Conservation (phyloP, 2,888 invertebrate species). For the Nysson spinosus region DNA sequence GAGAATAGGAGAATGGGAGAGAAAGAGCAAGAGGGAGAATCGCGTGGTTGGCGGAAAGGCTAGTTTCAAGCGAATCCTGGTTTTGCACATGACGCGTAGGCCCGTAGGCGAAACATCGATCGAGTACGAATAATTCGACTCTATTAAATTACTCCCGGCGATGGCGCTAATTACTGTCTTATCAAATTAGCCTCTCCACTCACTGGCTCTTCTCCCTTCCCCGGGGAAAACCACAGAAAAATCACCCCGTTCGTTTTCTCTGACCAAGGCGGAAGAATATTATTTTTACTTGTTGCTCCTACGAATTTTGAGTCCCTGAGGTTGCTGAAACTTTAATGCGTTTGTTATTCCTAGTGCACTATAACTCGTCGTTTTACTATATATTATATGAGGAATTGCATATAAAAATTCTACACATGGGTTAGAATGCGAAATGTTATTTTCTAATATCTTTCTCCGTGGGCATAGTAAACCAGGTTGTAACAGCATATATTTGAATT, state of each 20-base stretch:
- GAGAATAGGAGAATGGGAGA: no score
- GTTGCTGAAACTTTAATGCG: neutral
- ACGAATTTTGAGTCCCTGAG: neutral
- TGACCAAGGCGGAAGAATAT: neutral
- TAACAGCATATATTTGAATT: no score
- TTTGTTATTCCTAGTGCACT: neutral
- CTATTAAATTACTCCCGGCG: constrained; percentile 15
- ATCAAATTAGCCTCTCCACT: constrained; percentile 20
- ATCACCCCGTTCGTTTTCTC: neutral
- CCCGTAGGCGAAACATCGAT: neutral
- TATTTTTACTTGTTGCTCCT: neutral
- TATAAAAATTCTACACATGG: no score
- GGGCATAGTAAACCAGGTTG: no score
- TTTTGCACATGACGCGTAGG: neutral
- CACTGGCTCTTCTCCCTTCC: no score
- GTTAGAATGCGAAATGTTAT: no score
- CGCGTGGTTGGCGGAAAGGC: constrained; percentile 1
- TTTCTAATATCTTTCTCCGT: no score
- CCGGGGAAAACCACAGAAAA: neutral
- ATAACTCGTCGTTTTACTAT: no score
- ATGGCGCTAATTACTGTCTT: constrained; percentile 16
- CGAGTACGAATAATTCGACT: constrained; percentile 13
- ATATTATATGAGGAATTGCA: no score
- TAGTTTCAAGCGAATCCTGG: neutral
- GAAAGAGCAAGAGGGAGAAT: neutral